These are phyloP conservation scores for Eolophus roseicapilla DNA, from an alignment of 2,113 vertebrate species.

Conservation along the genomic window DNA sequence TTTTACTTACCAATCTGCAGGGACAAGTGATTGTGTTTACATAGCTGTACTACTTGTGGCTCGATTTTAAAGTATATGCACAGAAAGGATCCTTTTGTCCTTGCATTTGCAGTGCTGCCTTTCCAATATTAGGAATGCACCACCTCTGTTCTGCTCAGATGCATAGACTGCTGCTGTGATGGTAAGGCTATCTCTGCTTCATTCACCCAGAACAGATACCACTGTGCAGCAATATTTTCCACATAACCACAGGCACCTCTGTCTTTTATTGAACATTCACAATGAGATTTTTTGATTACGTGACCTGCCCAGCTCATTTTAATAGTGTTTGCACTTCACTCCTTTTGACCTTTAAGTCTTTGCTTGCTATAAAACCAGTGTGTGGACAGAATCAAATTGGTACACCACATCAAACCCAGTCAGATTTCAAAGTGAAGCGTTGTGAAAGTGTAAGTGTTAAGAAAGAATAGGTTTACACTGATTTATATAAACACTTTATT, in stretches of 20 bases:
- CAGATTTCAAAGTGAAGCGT: neutral
- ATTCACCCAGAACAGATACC: neutral
- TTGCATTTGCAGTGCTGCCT: neutral
- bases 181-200: neutral
- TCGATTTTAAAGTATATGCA: neutral
- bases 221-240: neutral
- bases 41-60: neutral
- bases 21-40: neutral
- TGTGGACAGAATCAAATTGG: neutral
- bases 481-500: conserved; percentile 38
- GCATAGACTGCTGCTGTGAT: neutral
- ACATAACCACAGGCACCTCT: neutral
- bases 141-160: rapidly evolving
- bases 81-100: neutral
- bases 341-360: neutral
- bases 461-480: neutral
- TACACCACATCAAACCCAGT: neutral
- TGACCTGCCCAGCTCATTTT: neutral
- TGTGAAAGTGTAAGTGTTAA: neutral
- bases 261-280: neutral
- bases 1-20: neutral
- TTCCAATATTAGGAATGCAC: rapidly evolving
- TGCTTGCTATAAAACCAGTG: neutral
- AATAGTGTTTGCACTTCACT: neutral
- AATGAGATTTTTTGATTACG: neutral